A percentile compares a stretch with the other conserved stretches of the same genome.
Conservation (phyloP, 2,113 vertebrate genomes). For the Nasalis larvatus region DNA sequence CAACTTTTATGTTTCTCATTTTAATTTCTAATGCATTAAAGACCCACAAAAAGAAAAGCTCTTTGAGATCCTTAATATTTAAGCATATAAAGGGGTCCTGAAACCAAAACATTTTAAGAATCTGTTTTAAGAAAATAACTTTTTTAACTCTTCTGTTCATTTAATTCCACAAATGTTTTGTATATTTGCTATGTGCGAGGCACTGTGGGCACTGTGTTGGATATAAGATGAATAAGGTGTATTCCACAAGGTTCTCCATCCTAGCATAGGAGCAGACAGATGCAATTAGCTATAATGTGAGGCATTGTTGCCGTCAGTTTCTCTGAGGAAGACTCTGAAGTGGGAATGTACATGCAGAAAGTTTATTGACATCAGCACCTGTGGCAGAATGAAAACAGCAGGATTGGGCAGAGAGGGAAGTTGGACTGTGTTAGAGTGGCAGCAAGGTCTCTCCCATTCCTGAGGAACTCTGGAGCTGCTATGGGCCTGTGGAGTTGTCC, state of each 20-base stretch:
- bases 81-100: neutral
- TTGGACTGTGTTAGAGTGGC: neutral
- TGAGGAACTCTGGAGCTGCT: neutral
- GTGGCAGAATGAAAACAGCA: neutral
- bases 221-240: neutral
- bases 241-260: neutral
- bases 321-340: neutral
- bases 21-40: neutral
- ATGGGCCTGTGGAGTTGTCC: neutral
- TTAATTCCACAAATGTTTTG: neutral
- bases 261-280: neutral
- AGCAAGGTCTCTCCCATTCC: neutral
- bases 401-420: neutral
- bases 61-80: constrained; percentile 5
- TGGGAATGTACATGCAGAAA: neutral
- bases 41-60: neutral
- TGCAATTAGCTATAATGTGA: neutral
- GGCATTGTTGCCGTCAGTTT: neutral
- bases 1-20: neutral
- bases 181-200: neutral
- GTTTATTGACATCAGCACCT: neutral
- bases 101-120: neutral
- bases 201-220: neutral
- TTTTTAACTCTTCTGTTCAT: neutral
- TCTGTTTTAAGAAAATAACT: neutral